Evolutionary conservation across 2,113 vertebrate genomes (phyloP).

Genomic region (Rhea pennata): DNA sequence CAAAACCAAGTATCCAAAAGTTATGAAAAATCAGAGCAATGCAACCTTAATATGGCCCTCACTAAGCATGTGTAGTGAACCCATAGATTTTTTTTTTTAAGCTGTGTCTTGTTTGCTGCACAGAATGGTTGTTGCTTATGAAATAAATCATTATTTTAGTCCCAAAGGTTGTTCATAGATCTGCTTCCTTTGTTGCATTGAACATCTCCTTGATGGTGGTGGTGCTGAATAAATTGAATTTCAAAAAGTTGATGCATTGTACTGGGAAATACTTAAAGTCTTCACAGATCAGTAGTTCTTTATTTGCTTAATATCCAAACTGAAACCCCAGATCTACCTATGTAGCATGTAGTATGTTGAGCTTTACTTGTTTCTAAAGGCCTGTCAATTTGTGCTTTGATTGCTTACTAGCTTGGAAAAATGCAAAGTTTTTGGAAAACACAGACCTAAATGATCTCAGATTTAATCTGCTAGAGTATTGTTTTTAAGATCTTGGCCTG

Average conservation of each 20-base stretch:
- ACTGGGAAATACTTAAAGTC: background rate
- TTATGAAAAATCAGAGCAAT: background rate
- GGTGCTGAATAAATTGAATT: background rate
- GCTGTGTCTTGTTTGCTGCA: background rate
- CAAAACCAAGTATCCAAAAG: background rate
- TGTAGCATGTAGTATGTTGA: background rate
- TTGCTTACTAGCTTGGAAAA: background rate
- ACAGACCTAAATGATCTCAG: background rate
- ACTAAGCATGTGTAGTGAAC: background rate
- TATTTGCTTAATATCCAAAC: background rate
- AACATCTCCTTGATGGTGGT: background rate
- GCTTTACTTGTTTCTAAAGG: background rate
- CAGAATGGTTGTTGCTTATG: background rate
- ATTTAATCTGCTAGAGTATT: rapidly evolving
- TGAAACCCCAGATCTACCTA: background rate
- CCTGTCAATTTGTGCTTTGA: background rate
- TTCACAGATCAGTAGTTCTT: background rate
- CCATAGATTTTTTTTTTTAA: background rate
- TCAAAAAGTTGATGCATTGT: background rate
- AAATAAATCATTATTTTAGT: background rate
- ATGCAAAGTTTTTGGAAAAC: background rate
- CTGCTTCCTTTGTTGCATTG: background rate
- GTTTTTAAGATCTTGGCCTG: background rate
- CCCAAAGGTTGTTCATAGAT: background rate
- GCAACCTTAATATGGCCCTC: background rate